Base-by-base conservation (phyloP, 2,797 vertebrate species). In the Bovichtus diacanthus region DNA sequence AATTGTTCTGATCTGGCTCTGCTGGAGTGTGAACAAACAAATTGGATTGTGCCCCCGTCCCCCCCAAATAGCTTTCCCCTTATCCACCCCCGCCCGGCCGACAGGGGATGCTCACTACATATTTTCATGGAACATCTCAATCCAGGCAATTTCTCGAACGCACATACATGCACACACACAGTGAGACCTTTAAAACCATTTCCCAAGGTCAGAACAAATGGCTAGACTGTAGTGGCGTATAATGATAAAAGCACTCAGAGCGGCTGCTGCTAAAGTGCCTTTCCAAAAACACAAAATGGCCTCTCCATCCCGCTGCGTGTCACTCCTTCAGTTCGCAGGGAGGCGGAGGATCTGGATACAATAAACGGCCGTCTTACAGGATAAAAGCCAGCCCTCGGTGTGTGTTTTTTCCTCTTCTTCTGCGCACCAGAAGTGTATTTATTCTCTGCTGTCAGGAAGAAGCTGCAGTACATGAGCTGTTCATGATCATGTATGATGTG, bases 1-100 rank as follows among this genome's bases (percentile, higher is more conserved):
- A 92, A 90, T 92, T 90, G 90, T 91, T 91, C 88, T 89, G 90
- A 92, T 92, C 90, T 90, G 84, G 78, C 84, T 85, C 85, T 88
- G 90, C 82, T 90, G 75, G 82, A 89, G 90, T 93, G 90, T 91
- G 90, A 92, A 93, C 84, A 90, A 92, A 92, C 90, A 91, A 90
- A 90, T 91, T 92, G 90, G 88, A 90, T 90, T 88, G 86, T 84
- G 84, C 79, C 86, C 81, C 72, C 79, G 12, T 83, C 82, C 78
- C 74, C 74, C 78, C 75, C 85, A 90, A 90, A 91, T 90, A 85
- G 84, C 85, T 80, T 80, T 70, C 74, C 74, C 81, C 87, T 83
- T 70, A 76, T 73, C 85, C 86, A 21, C 69, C 82, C 76, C 67
- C 51, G 56, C 83, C 81, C 12, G 69, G 74, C 80, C 78, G 9